A percentile compares a stretch with the other conserved stretches of the same genome.
These are phyloP conservation scores for Orycteropus afer DNA, from an alignment of 2,113 vertebrate genomes.

Conservation along the genomic window DNA sequence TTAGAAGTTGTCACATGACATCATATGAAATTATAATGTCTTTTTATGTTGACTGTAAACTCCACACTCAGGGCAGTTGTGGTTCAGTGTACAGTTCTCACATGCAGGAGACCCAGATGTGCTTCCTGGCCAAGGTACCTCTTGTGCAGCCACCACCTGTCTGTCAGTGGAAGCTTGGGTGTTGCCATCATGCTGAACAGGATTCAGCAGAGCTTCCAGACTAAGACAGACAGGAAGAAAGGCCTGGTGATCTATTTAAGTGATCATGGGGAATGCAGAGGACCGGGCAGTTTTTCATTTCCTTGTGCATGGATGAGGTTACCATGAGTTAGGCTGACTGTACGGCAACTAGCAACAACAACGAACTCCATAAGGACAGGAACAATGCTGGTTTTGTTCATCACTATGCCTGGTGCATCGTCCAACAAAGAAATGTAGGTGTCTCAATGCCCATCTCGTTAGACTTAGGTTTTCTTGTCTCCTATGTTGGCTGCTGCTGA, in stretches of 20 bases:
- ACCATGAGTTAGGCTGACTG: too few relatives aligned
- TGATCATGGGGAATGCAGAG: not conserved
- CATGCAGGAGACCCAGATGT: not conserved
- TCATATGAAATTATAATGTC: not conserved
- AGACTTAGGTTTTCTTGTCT: not conserved
- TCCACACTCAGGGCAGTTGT: not conserved
- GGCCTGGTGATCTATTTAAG: not conserved
- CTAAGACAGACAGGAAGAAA: not conserved
- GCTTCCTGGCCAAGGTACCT: not conserved
- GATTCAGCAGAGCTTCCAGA: not conserved
- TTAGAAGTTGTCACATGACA: not conserved
- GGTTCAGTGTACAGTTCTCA: not conserved
- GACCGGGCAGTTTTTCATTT: not conserved
- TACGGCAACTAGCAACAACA: not conserved
- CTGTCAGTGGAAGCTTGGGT: not conserved
- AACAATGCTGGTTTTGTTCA: not conserved
- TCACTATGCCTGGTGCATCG: too few relatives aligned
- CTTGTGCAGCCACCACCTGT: not conserved
- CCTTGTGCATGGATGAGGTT: not conserved
- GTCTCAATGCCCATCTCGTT: not conserved
- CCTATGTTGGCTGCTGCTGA: slow-evolving; percentile 22
- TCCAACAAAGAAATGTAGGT: not conserved
- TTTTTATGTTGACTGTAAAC: not conserved
- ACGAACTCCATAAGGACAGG: not conserved
- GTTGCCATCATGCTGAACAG: not conserved